These are phyloP conservation scores for Cydia amplana DNA, from an alignment of 1,140 invertebrate genomes.

Conservation along the genomic window DNA sequence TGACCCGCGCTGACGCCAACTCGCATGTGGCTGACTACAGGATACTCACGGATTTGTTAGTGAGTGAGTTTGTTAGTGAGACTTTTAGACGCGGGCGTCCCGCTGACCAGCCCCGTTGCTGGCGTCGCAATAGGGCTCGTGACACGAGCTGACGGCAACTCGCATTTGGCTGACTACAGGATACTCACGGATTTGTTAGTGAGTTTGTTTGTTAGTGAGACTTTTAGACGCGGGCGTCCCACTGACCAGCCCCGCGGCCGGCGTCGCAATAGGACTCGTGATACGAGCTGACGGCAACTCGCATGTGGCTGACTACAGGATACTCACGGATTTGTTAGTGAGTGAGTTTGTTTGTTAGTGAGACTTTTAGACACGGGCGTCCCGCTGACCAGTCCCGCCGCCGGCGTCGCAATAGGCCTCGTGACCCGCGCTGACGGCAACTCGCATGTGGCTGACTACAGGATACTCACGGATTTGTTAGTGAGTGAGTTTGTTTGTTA, in stretches of 20 bases:
- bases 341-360: too few species aligned
- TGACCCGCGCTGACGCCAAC: too few species aligned
- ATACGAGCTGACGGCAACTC: too few species aligned
- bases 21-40: too few species aligned
- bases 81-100: conserved; percentile 85
- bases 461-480: conserved; percentile 95
- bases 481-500: conserved; percentile 73
- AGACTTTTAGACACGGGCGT: too few species aligned
- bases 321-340: too few species aligned
- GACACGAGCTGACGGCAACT: conserved; percentile 77
- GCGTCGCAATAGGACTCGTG: too few species aligned
- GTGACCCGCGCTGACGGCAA: conserved; percentile 81
- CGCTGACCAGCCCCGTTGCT: conserved; percentile 89
- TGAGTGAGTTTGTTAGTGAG: too few species aligned
- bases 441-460: conserved; percentile 87
- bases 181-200: conserved; percentile 96
- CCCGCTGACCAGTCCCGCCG: conserved; percentile 54
- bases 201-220: conserved; percentile 47
- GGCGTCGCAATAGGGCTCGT: conserved; percentile 97
- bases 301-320: too few species aligned
- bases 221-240: conserved; percentile 97
- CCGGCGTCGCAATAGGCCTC: conserved; percentile 97
- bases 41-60: too few species aligned
- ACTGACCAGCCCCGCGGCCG: conserved; percentile 74
- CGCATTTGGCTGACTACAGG: conserved; percentile 87